Evolutionary conservation across 2,888 invertebrate species (phyloP).

Genomic region (Dasypolia templi): DNA sequence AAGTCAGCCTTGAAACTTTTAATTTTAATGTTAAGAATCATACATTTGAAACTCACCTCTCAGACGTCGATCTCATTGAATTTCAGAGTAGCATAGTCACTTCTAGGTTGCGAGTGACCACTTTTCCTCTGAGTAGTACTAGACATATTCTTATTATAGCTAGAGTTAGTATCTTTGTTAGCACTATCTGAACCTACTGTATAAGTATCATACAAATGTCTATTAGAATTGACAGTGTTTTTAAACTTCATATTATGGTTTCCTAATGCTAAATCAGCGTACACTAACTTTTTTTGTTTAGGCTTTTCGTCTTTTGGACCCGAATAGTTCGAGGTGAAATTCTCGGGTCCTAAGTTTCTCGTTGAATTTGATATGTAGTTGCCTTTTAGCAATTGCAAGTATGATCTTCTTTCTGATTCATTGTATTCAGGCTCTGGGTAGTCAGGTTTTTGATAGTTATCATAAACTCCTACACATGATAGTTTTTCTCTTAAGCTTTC

Average conservation of each 20-base stretch:
- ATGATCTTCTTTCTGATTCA: constrained; percentile 86
- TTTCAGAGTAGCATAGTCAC: constrained; percentile 88
- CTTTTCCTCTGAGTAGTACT: constrained; percentile 78
- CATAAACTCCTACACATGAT: constrained; percentile 88
- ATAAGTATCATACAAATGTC: constrained; percentile 89
- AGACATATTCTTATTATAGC: constrained; percentile 83
- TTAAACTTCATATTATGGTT: constrained; percentile 90
- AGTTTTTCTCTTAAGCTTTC: constrained; percentile 88
- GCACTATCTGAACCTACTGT: constrained; percentile 85
- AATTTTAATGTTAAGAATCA: not conserved
- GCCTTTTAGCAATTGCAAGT: constrained; percentile 86
- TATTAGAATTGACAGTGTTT: constrained; percentile 90
- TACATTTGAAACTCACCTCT: constrained; percentile 82
- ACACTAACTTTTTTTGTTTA: constrained; percentile 89
- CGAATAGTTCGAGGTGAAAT: constrained; percentile 81
- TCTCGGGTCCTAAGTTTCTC: constrained; percentile 84
- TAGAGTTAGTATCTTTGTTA: constrained; percentile 85
- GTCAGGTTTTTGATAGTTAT: constrained; percentile 87
- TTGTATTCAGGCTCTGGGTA: constrained; percentile 87
- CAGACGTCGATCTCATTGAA: constrained; percentile 90
- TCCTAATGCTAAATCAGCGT: constrained; percentile 89
- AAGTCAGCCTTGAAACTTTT: constrained; percentile 11
- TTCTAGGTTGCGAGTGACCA: constrained; percentile 78
- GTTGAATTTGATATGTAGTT: constrained; percentile 89
- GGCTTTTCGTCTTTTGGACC: constrained; percentile 85